phyloP scores from a whole-genome alignment of 2,797 vertebrate genomes.

The Oophaga sylvatica region DNA sequence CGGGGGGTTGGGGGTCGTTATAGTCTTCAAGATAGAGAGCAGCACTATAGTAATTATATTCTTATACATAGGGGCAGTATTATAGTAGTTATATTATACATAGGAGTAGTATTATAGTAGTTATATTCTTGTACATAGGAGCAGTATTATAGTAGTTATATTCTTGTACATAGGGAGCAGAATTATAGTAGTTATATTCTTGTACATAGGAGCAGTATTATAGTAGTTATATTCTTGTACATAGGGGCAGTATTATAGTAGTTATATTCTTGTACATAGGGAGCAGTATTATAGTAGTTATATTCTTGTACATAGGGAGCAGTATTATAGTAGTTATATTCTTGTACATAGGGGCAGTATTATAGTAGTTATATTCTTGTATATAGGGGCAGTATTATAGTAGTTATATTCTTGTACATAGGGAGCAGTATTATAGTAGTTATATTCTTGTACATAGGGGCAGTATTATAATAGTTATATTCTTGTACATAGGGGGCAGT shows the following conservation, averaged over 20 bases:
- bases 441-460: neutral
- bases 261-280: too few species aligned
- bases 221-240: too few species aligned
- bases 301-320: too few species aligned
- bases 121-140: neutral
- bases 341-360: too few species aligned
- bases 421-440: constrained; percentile 8
- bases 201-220: too few species aligned
- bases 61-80: constrained; percentile 11
- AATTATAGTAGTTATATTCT: constrained; percentile 17
- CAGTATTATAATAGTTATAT: constrained; percentile 6
- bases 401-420: too few species aligned
- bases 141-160: constrained; percentile 1
- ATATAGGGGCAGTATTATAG: constrained; percentile 12
- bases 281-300: constrained; percentile 8
- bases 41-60: constrained; percentile 10
- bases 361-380: too few species aligned
- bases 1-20: neutral
- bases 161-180: neutral
- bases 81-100: constrained; percentile 2
- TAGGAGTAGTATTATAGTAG: neutral
- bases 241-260: constrained; percentile 10
- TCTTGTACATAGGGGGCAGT: constrained; percentile 11
- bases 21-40: constrained; percentile 3
- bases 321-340: constrained; percentile 16